phyloP scores from a whole-genome alignment of 2,113 vertebrate genomes.

The Phylloscopus trochilus region DNA sequence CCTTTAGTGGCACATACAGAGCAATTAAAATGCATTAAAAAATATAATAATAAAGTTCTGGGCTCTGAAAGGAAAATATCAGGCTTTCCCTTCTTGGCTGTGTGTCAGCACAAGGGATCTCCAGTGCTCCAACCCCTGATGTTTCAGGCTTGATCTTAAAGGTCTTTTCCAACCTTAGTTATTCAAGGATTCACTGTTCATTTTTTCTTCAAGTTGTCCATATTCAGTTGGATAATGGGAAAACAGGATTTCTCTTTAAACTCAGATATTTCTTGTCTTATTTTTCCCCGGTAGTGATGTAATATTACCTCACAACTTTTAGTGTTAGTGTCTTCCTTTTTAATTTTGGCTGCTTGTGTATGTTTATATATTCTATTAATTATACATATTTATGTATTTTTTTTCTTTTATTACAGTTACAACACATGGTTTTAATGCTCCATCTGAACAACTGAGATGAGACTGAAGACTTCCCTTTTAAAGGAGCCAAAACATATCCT shows the following conservation, averaged over 20 bases:
- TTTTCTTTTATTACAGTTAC: not conserved
- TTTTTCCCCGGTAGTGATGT: not conserved
- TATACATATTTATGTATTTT: not conserved
- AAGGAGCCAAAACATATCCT: slow-evolving; percentile 99
- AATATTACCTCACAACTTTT: not conserved
- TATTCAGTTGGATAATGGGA: not conserved
- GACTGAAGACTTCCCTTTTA: slow-evolving; percentile 89
- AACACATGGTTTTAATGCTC: not conserved
- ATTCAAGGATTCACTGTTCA: not conserved
- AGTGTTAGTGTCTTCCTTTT: not conserved
- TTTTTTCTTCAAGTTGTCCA: not conserved
- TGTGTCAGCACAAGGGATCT: not conserved
- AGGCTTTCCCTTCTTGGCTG: not conserved
- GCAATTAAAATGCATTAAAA: not conserved
- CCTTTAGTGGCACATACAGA: fast-evolving
- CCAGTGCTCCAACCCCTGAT: not conserved
- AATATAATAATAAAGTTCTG: not conserved
- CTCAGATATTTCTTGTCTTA: not conserved
- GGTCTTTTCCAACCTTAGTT: not conserved
- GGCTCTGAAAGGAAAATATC: not conserved
- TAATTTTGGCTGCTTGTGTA: not conserved
- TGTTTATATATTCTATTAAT: not conserved
- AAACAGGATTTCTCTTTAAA: not conserved
- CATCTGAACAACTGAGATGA: slow-evolving; percentile 73
- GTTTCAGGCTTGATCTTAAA: not conserved